Base-by-base conservation (phyloP, 2,888 invertebrate species). In the Melanostoma scalare region DNA sequence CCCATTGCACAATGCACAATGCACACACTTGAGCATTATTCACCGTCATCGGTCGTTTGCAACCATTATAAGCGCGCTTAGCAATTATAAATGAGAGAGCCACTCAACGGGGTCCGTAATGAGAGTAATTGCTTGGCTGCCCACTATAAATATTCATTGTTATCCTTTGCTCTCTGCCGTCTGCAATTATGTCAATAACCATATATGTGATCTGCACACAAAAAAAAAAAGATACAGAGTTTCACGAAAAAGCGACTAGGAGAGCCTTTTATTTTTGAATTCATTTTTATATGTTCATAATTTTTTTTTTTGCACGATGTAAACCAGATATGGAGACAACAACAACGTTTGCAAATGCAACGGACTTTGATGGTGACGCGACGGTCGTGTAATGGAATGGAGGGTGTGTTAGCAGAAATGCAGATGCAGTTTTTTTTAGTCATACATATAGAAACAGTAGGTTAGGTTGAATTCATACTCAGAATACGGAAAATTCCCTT, bases 161-260 rank as follows among this genome's bases (percentile, higher is more conserved):
- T 85, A 80, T 86, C 86, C 86, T 84, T 78, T 69, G 65, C 73
- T 68, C 69, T 48, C 61, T 76, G 85, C 85, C 87, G 85, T 85
- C 86, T 86, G 86, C 86, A 89, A 88, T 89, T 88, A 88, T 87
- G 87, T 86, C 88, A 88, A 86, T 87, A 88, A 87, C 87, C 86
- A 87, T 86, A 84, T 78, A 69, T 79, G 69, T 78, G 63, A 84
- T 84, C 79, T 67, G 69, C 46, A 36, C 69, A 44, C n/a, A 61
- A 46, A 48, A 40, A 31, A 42, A 67, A 72, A 52, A n/a, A n/a
- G n/a, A 63, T 63, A 48, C 46, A 50, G 38, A 76, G 58, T n/a
- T 61, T 72, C 56, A 33, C 67, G 36, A 71, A 55, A 73, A 50
- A 67, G 44, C 67, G 60, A 67, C 53, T 67, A 61, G n/a, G n/a